Evolutionary conservation across 2,113 vertebrate species (phyloP).

Genomic region (Rhizomys pruinosus): DNA sequence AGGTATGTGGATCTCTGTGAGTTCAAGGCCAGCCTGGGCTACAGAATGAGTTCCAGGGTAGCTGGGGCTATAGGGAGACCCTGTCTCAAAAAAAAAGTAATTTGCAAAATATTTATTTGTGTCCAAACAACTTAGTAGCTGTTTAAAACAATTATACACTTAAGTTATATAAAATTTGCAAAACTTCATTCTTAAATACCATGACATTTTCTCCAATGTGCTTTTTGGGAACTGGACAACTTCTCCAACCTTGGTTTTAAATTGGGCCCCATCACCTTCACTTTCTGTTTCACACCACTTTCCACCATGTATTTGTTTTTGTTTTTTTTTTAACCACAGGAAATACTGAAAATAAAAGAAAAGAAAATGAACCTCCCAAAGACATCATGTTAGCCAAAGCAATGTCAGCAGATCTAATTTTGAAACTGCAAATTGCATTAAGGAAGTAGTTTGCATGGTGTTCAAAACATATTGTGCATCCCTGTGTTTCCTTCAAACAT

Average conservation of each 20-base stretch:
- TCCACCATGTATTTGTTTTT: constrained; percentile 33
- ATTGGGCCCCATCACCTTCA: neutral
- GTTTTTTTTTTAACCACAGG: constrained; percentile 11
- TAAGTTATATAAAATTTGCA: neutral
- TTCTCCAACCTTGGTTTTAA: constrained; percentile 39
- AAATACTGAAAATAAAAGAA: neutral
- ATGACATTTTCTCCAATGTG: neutral
- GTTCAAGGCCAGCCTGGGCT: too few species aligned
- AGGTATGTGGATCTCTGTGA: too few species aligned
- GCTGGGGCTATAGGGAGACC: too few species aligned
- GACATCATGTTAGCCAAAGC: constrained; percentile 5
- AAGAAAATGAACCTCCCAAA: constrained; percentile 4
- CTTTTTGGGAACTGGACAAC: neutral
- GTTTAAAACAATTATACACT: neutral
- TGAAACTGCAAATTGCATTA: constrained; percentile 22
- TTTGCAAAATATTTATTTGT: constrained; percentile 48
- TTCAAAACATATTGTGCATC: constrained; percentile 8
- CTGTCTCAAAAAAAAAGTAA: too few species aligned
- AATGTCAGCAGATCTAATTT: neutral
- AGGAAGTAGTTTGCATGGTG: neutral
- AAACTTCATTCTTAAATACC: constrained; percentile 30
- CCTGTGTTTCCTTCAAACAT: neutral
- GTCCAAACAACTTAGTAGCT: constrained; percentile 14
- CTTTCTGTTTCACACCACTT: neutral
- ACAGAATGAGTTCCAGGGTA: too few species aligned